These are phyloP conservation scores for Pseudomyrmex flavicornis DNA, from an alignment of 1,140 invertebrate species.

Conservation along the genomic window DNA sequence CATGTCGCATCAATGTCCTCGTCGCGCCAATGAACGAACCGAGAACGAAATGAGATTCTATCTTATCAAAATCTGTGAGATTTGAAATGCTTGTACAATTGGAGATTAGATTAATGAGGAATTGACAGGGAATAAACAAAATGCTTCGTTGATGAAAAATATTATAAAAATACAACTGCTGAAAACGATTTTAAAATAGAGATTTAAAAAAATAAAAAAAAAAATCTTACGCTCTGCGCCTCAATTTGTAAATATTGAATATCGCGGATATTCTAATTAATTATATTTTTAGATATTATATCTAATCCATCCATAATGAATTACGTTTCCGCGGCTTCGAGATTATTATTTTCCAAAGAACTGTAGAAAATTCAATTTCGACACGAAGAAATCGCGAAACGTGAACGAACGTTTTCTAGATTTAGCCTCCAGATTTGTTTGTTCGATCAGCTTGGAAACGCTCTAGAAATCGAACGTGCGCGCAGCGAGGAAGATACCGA, in stretches of 20 bases:
- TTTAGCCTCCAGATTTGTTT: not conserved
- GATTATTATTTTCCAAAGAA: not conserved
- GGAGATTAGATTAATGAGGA: conserved; percentile 14
- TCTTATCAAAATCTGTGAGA: not conserved
- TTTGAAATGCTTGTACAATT: not conserved
- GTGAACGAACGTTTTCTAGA: not conserved
- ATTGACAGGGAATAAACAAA: not conserved
- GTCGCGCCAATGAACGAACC: conserved; percentile 26
- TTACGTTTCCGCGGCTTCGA: not conserved
- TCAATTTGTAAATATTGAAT: no score
- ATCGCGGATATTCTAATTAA: no score
- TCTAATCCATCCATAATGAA: no score
- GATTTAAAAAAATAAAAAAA: no score
- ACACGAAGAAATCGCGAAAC: not conserved
- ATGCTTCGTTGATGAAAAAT: no score
- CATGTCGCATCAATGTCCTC: not conserved
- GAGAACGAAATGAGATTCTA: not conserved
- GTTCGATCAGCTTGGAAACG: conserved; percentile 4
- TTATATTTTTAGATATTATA: no score
- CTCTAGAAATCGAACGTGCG: conserved; percentile 38
- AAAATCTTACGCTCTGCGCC: no score
- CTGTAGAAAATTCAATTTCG: not conserved
- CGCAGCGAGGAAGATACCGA: conserved; percentile 31
- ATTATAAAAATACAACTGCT: no score
- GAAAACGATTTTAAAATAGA: no score